Base-by-base conservation (phyloP, 53 echinoderm and acorn worm species). In the Crossaster papposus region DNA sequence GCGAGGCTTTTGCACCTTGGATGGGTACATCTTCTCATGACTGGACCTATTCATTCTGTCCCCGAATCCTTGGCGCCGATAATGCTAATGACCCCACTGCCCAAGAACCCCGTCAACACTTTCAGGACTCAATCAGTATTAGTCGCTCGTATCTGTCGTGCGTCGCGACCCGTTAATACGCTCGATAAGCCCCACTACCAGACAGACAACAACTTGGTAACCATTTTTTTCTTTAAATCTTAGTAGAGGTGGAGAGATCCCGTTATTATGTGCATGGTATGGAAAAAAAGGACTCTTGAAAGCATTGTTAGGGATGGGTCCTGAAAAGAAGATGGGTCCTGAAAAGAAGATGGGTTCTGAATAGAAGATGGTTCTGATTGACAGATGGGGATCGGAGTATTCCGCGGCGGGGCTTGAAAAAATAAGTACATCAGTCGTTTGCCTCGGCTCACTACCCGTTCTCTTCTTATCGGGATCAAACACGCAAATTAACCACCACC, bases 1-100 rank as follows among this genome's bases (percentile, higher is more conserved):
- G 87, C 87, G 87, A 77, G 87, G 87, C 77, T 87, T 87, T 87
- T 77, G 87, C 87, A 62, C 87, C 87, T 87, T 58, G 23, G 77
- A 63, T 51, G 37, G 55, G 87, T 75, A 77, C 87, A 87, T 87
- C 77, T 76, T 87, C 87, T 87, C 87, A 87, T 62, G n/a, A 77
- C 77, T 20, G 12, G 7, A 29, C 85, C 77, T 36, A 77, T 87
- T 87, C 77, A 87, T 87, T 30, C 62, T 4, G 17, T 44, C 11
- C n/a, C 82, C 87, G 87, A 77, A 87, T 54, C 62, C 77, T 3
- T 87, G 87, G 87, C 87, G 87, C 87, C 87, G 30, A 30, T 52
- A 77, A 87, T 75, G 87, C 28, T 87, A 87, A 87, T 87, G 55
- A 76, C 77, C 87, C 72, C 36, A 18, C 34, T 63, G 37, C 63